These are phyloP conservation scores for Chrysopilus asiliformis DNA, from an alignment of 2,888 invertebrate species.

Conservation along the genomic window DNA sequence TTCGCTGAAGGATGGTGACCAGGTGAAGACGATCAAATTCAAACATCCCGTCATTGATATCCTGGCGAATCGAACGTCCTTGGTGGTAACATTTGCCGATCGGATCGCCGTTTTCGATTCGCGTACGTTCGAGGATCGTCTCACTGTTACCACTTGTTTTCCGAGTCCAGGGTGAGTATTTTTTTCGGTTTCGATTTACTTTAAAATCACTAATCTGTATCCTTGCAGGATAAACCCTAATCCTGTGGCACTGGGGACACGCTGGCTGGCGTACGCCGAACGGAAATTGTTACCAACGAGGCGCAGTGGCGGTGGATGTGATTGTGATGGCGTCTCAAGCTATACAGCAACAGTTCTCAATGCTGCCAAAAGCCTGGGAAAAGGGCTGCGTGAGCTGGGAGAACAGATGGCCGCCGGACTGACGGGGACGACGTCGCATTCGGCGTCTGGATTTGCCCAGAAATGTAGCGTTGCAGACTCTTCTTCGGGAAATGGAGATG, in stretches of 20 bases:
- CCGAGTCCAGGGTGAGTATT: conserved; percentile 58
- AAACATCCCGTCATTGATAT: conserved; percentile 82
- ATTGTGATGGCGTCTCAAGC: conserved; percentile 73
- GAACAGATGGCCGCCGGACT: conserved; percentile 86
- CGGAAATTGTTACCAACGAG: conserved; percentile 65
- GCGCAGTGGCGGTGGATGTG: conserved; percentile 72
- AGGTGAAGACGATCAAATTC: conserved; percentile 76
- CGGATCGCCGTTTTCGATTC: conserved; percentile 86
- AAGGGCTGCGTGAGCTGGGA: conserved; percentile 77
- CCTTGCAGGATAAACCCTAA: conserved; percentile 42
- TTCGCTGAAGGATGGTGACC: conserved; percentile 45
- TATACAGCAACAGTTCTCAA: conserved; percentile 88
- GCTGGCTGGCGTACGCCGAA: conserved; percentile 79
- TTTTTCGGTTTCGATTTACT: not conserved
- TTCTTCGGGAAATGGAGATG: conserved; percentile 37
- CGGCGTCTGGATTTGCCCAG: conserved; percentile 22
- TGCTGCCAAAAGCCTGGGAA: conserved; percentile 86
- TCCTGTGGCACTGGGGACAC: conserved; percentile 75
- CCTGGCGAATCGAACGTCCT: conserved; percentile 73
- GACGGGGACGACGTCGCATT: conserved; percentile 45
- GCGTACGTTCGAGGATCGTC: conserved; percentile 69
- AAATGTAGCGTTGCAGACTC: conserved; percentile 38
- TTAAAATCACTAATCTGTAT: not conserved
- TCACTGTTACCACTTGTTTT: conserved; percentile 81
- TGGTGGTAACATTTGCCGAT: conserved; percentile 80